A percentile compares a stretch with the other conserved stretches of the same genome.
Evolutionary conservation across 92 coral and sea anemone genomes (phyloP).

Genomic region (Phenganax marumi): DNA sequence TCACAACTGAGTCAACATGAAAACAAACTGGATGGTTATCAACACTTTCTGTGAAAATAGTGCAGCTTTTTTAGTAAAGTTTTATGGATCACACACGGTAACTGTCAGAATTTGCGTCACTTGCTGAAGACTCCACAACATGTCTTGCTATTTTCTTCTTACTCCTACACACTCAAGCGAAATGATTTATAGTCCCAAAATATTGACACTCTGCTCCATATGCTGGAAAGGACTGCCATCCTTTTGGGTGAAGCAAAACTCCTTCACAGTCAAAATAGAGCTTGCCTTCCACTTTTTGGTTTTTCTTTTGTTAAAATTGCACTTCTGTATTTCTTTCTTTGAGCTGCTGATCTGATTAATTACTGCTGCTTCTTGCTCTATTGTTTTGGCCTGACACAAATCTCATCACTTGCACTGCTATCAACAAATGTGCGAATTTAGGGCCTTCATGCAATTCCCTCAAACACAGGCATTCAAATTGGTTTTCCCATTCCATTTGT

Average conservation of each 20-base stretch:
- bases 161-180: neutral
- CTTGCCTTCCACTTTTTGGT: neutral
- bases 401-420: conserved; percentile 3
- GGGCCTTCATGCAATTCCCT: neutral
- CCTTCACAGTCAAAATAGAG: conserved; percentile 33
- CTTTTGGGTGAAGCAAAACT: conserved; percentile 27
- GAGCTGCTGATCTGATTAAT: neutral
- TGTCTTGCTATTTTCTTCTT: neutral
- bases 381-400: neutral
- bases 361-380: neutral
- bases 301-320: neutral
- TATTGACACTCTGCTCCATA: conserved; percentile 11
- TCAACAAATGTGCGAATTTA: neutral
- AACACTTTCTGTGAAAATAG: neutral
- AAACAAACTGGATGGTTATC: neutral
- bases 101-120: too few species aligned
- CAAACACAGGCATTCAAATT: conserved; percentile 1
- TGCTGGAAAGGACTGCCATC: conserved; percentile 36
- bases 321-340: neutral
- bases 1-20: conserved; percentile 15
- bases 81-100: neutral
- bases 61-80: neutral
- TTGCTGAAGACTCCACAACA: neutral
- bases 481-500: neutral
- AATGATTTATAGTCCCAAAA: neutral